Evolutionary conservation across 2,797 vertebrate genomes (phyloP).

Genomic region (Phataginus tetradactyla): DNA sequence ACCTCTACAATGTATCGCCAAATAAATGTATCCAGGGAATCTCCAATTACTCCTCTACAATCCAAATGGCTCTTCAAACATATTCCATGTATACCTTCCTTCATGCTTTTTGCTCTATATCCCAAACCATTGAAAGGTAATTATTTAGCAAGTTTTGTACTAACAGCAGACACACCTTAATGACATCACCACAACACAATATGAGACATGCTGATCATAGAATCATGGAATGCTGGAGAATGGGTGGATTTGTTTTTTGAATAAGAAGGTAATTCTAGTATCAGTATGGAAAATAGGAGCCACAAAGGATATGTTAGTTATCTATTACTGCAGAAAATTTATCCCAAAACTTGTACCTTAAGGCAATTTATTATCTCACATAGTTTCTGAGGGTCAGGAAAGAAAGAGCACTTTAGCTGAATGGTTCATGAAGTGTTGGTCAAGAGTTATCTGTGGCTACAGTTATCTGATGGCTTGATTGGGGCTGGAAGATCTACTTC

Average conservation of each 20-base stretch:
- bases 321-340: background rate
- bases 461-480: background rate
- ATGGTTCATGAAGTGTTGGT: background rate
- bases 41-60: conserved; percentile 6
- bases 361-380: background rate
- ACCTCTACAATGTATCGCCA: background rate
- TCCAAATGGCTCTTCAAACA: background rate
- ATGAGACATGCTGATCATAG: background rate
- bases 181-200: background rate
- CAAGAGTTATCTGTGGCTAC: background rate
- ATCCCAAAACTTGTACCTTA: background rate
- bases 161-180: background rate
- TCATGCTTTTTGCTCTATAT: background rate
- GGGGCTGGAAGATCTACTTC: background rate
- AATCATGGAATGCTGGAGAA: background rate
- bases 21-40: conserved; percentile 29
- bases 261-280: background rate
- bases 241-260: background rate
- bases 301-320: background rate
- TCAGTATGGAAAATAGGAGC: background rate
- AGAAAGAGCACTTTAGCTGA: background rate
- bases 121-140: background rate
- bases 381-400: background rate
- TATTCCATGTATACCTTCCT: background rate
- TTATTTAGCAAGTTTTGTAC: background rate